Base-by-base conservation (phyloP, 2,888 invertebrate species). In the Pyrocoelia pectoralis region DNA sequence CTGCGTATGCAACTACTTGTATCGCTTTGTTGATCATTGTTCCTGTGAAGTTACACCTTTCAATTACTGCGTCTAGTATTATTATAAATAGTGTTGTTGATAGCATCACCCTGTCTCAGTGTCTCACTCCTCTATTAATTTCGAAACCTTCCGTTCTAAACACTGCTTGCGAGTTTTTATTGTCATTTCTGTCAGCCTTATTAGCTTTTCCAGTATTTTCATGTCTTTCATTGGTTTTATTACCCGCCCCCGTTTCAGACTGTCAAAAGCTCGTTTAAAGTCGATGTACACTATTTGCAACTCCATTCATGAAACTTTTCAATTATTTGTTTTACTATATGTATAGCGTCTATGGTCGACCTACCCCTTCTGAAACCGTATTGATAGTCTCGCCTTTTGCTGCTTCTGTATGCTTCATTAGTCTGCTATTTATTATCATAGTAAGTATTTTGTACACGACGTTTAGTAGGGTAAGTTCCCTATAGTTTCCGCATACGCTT, bases 151-250 rank as follows among this genome's bases (percentile, higher is more conserved):
- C 41, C 14, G 41, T 13, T 41, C 2, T 14, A 2, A 2, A 1
- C 13, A 14, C 13, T 41, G n/a, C 41, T 41, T 41, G 8, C 14
- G 13, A 41, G 8, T 41, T 12, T 41, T n/a, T n/a, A n/a, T n/a
- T n/a, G n/a, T n/a, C n/a, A n/a, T n/a, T n/a, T n/a, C n/a, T n/a
- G n/a, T n/a, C n/a, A n/a, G n/a, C n/a, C n/a, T n/a, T n/a, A n/a
- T n/a, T n/a, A n/a, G n/a, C n/a, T n/a, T n/a, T n/a, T 41, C 33
- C n/a, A 33, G 9, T 41, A 54, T 40, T 40, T 54, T 17, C 19
- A 54, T 54, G 41, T 54, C 56, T 29, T 29, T 48, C 48, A 49
- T 49, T 43, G 56, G 48, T 56, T 48, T 56, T 33, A 49, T 29
- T 33, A 48, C 49, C 28, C 48, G 29, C 15, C 46, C 13, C 18